Percentiles rank a stretch among this genome's conserved stretches.
phyloP scores from a whole-genome alignment of 2,113 vertebrate genomes.

The Neotragus pygmaeus region DNA sequence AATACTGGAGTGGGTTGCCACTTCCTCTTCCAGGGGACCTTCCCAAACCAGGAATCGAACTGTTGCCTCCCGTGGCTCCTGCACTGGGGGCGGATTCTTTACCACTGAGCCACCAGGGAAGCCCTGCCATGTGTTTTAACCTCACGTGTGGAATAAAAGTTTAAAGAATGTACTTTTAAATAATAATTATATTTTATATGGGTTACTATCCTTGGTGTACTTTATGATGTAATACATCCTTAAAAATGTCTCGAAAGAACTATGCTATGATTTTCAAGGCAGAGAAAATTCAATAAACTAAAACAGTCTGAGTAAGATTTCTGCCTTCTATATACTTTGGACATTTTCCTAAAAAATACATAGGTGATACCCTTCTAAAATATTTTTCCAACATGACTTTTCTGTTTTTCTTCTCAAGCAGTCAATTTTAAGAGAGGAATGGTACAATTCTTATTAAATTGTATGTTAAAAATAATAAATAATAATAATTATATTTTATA shows the following conservation, averaged over 20 bases:
- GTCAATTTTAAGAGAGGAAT: conserved; percentile 22
- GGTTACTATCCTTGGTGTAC: conserved; percentile 81
- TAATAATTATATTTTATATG: neutral
- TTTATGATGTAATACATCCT: conserved; percentile 85
- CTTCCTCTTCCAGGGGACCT: neutral
- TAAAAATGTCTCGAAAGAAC: conserved; percentile 74
- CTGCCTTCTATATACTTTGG: conserved; percentile 80
- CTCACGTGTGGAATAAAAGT: neutral
- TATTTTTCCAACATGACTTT: conserved; percentile 78
- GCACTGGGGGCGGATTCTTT: neutral
- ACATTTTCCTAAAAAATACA: conserved; percentile 81
- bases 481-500: too few species aligned
- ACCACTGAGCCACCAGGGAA: neutral
- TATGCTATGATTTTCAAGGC: conserved; percentile 75
- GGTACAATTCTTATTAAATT: conserved; percentile 64
- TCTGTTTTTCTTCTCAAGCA: conserved; percentile 73
- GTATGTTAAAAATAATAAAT: neutral
- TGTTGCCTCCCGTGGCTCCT: neutral
- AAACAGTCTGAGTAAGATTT: conserved; percentile 35
- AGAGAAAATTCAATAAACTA: conserved; percentile 80
- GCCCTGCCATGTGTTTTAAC: neutral
- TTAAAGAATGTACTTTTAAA: neutral
- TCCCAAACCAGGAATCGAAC: neutral
- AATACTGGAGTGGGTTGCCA: neutral
- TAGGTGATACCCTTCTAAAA: conserved; percentile 76